Evolutionary conservation across 2,797 vertebrate species (phyloP), one percentile per base, ranked within the genome.

Genomic region (Zonotrichia albicollis): DNA sequence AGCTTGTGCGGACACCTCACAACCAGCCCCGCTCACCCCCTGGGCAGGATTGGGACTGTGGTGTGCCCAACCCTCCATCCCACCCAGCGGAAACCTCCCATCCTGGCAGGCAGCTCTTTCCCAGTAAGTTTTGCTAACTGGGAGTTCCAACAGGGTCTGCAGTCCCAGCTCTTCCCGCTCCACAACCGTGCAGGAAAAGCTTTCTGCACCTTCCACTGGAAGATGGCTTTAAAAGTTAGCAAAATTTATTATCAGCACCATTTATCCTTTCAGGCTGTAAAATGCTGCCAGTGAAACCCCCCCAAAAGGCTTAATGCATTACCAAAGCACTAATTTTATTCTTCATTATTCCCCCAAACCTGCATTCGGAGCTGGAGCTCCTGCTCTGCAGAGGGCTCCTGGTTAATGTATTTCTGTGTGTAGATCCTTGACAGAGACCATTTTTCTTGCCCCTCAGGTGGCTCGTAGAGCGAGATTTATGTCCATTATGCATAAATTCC

Each of bases 381-480:
- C 95, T 91, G 71, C 84, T 97, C 93, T 90, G 81, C 17, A 2
- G 79, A 95, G 70, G 84, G 68, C 73, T 96, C 80, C 72, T 91
- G 90, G 96, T 97, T 97, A 97, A 97, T 97, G 96, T 88, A 96
- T 97, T 97, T 97, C 87, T 96, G 72, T 93, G 66, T 96, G 95
- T 96, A 96, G 93, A 96, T 94, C 80, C 91, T 96, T 97, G 96
- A 97, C 92, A 97, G 93, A 97, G 81, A 92, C 75, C 68, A 96
- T 96, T 98, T 98, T 97, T 97, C 95, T 97, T 97, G 77, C 87
- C 89, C 96, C 89, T 97, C 96, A 92, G 87, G 95, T 98, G 96
- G 91, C 94, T 97, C 84, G 2, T 97, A 91, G 57, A 97, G 90
- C 0, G 10, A 97, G 93, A 97, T 96, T 97, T 97, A 97, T 96